These are phyloP conservation scores for Typhlichthys eigenmanni DNA, from an alignment of 2,797 vertebrate genomes.

Conservation along the genomic window DNA sequence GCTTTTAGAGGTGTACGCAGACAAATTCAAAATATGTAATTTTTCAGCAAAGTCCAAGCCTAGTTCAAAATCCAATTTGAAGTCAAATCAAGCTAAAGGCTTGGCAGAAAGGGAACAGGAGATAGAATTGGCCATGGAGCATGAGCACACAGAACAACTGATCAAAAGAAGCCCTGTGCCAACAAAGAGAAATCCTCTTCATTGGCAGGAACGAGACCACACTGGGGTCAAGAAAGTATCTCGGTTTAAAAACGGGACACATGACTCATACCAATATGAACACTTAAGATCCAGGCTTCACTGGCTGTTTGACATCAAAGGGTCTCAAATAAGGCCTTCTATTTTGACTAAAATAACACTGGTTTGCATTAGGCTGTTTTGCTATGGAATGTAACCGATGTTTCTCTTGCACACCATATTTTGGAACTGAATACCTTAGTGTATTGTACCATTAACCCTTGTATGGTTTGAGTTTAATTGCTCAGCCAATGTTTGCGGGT, in stretches of 20 bases:
- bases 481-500: too few species aligned
- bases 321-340: background rate
- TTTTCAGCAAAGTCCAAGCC: conserved; percentile 41
- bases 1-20: conserved; percentile 37
- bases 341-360: conserved; percentile 7
- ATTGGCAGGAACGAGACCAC: conserved; percentile 31
- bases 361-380: background rate
- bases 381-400: background rate
- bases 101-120: conserved; percentile 30
- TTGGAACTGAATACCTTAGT: too few species aligned
- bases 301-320: conserved; percentile 35
- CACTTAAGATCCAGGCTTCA: conserved; percentile 39
- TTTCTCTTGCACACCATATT: too few species aligned
- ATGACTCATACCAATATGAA: conserved; percentile 41
- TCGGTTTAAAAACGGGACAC: conserved; percentile 33
- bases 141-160: conserved; percentile 20
- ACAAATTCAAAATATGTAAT: conserved; percentile 57
- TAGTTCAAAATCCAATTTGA: conserved; percentile 58
- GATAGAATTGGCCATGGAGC: conserved; percentile 15
- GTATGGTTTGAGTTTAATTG: too few species aligned
- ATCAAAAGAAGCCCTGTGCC: conserved; percentile 51
- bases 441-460: too few species aligned
- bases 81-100: conserved; percentile 54
- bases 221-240: conserved; percentile 27
- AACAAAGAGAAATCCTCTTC: conserved; percentile 44